Base-by-base conservation (phyloP, 2,888 invertebrate species). In the Ichneumoninae sp. region DNA sequence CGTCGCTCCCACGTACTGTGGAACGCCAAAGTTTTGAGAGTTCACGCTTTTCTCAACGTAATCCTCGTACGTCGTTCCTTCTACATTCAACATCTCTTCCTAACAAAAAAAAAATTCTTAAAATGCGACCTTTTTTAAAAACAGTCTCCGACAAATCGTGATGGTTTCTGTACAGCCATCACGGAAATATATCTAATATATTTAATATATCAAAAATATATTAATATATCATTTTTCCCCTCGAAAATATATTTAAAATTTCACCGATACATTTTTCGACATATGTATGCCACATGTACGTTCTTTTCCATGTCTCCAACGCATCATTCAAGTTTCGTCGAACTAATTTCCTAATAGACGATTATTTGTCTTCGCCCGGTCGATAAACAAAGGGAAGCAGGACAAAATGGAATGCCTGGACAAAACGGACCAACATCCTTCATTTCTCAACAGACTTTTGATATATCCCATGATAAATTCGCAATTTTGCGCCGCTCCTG, bases 1-100 rank as follows among this genome's bases (percentile, higher is more conserved):
- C 76, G 70, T 60, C 76, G 65, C 76, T 71, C 69, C 60, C 68
- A 54, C 62, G 13, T 72, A 65, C 52, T 40, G 50, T n/a, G n/a
- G 22, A 40, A 65, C 54, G 54, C 50, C 33, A n/a, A 33, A 50
- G 62, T 50, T 74, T 62, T 10, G 13, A 13, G 30, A 40, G 36
- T 8, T 74, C 16, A 16, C 50, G 60, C 16, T 7, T 62, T 74
- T 62, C 30, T 62, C 74, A 50, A 44, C 60, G 22, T 3, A 36
- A 36, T 60, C 44, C 10, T 10, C 47, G 30, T 30, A n/a, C 47
- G 26, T 60, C n/a, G 26, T 26, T 60, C 47, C 19, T 6, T 74
- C 47, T 50, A 4, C 33, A 19, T 47, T 19, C n/a, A 26, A 30
- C 60, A 30, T 13, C 16, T 13, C 16, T 60, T 30, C 26, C 30